Evolutionary conservation across 2,888 invertebrate genomes (phyloP), one percentile per base, ranked within the genome.

Genomic region (Hofmannophila pseudospretella): DNA sequence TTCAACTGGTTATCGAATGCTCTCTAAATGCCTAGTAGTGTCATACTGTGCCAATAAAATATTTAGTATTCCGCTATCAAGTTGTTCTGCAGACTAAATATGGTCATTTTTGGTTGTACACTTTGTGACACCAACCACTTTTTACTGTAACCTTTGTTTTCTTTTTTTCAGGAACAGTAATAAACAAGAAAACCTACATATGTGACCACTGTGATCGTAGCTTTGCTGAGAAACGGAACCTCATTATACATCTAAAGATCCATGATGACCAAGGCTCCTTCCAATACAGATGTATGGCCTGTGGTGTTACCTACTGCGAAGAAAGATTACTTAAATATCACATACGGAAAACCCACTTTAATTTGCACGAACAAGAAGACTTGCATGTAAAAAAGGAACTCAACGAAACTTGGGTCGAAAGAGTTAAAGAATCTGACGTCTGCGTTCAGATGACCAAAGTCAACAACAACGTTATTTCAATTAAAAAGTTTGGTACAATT

Each of bases 361-460:
- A 78, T 29, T 44, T 68, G 0, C 41, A 66, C 8, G 25, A 42
- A 0, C 43, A 52, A 2, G 47, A 58, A 7, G 47, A 61, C 0
- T 26, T 26, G 0, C 46, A 65, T 16, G 32, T 63, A 0, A 54
- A 54, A 2, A 77, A 71, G 36, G 44, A 52, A 0, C 14, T 65
- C 0, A 79, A 80, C n/a, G 80, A 79, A 1, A 72, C 71, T 0
- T 82, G 81, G 81, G 49, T 79, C 0, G 81, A 82, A 39, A 42
- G 57, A 0, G 68, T 77, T 0, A 48, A 55, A 2, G 58, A 70
- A 27, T 53, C 67, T 0, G 53, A 70, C 34, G 52, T 58, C 0
- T 75, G 60, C 5, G 80, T 80, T 0, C 54, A 74, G 49, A 79
- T 82, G 39, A 82, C 75, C 0, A 79, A 80, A 51, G 43, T 80